Evolutionary conservation across 2,113 vertebrate genomes (phyloP), one percentile per base, ranked within the genome.

Genomic region (Pan troglodytes): DNA sequence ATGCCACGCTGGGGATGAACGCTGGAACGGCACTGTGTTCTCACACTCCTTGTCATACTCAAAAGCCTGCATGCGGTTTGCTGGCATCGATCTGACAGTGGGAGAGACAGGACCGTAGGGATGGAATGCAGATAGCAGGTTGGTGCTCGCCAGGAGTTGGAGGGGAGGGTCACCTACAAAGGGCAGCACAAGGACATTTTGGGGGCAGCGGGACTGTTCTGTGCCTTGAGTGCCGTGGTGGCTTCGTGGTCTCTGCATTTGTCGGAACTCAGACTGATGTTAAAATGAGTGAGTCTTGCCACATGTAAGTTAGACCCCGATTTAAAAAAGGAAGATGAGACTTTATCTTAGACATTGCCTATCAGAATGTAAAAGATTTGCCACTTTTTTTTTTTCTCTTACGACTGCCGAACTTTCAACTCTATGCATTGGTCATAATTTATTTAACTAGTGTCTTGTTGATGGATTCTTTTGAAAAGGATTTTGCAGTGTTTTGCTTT

Each of bases 211-310:
- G 13, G 5, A 17, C 8, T 8, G 35, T 18, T 43, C 4, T 13
- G 12, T 14, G 3, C 43, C 14, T 70, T 40, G 2, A 6, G 35
- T 14, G 75, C 12, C 0, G 1, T 17, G 0, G 10, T 11, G 16
- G 14, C 22, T 13, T 4, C 2, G 0, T 0, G 67, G 8, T 1
- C 0, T 2, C 0, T 3, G 32, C 43, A 0, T 4, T 48, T 48
- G 11, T 14, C 6, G 25, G 45, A 68, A 20, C 38, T 23, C 20
- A n/a, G 43, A 18, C 2, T 11, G 3, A 30, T 0, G 0, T 7
- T 48, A 32, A 20, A 27, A 6, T 23, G 20, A 8, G 8, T 5
- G 25, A 4, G 0, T 20, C 48, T 16, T 8, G 1, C 4, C 5
- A 0, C 8, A 0, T 8, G 9, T 17, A 3, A n/a, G 2, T 25